Evolutionary conservation across 2,797 vertebrate species (phyloP), one percentile per base, ranked within the genome.

Genomic region (Florisuga fusca): DNA sequence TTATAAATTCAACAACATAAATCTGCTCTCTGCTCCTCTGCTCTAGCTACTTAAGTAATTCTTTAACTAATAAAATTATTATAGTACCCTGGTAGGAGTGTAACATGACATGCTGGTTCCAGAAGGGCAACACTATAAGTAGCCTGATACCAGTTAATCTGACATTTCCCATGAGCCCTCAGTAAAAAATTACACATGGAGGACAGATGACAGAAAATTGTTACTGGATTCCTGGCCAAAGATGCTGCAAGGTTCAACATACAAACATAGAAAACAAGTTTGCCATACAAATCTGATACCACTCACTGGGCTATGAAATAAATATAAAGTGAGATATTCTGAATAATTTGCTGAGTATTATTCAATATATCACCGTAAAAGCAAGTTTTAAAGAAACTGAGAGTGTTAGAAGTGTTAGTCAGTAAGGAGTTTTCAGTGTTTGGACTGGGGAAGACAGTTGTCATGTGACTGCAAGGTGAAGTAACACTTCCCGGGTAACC

Each of bases 211-310:
- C 20, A 69, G 43, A 83, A 69, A 61, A 3, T 29, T 55, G 9
- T 43, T 55, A 66, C 7, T n/a, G 17, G 8, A 69, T 54, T 58
- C 9, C 54, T 0, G 1, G 3, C 3, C 9, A 33, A 51, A 76
- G 33, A 55, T 5, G 15, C 18, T 36, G 33, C 33, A 72, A 34
- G 75, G 69, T 31, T 58, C 31, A 61, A 29, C 10, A 15, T 17
- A 51, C 13, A 84, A 84, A 23, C 5, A 64, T 0, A 46, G 19
- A 64, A 68, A 74, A 43, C 3, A 71, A n/a, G 5, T 61, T 64
- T 69, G 3, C 14, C 13, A 6, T 48, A 10, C 38, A 41, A 41
- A 41, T 41, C 38, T 22, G 53, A 58, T 69, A 74, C 9, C 26
- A n/a, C 2, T 6, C 13, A 50, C 29, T n/a, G 17, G 3, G 7